A percentile compares a stretch with the other conserved stretches of the same genome.
Conservation (phyloP, 2,113 vertebrate genomes). For the Caracal caracal region DNA sequence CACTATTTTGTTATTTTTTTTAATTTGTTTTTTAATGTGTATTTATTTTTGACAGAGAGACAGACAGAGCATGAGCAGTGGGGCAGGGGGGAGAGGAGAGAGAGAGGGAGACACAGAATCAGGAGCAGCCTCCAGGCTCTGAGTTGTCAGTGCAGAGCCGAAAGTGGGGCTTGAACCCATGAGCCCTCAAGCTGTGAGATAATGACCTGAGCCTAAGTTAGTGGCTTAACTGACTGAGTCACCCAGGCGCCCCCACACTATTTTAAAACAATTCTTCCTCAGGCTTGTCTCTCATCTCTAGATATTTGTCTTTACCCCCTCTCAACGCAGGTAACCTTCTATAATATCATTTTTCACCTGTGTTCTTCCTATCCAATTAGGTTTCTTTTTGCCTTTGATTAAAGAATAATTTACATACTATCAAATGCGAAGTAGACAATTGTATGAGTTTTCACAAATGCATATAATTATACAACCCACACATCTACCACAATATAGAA, state of each 20-base stretch:
- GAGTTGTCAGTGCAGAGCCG: too few relatives aligned
- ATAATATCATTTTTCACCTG: not conserved
- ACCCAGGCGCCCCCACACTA: not conserved
- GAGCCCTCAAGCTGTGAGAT: too few relatives aligned
- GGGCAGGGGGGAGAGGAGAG: too few relatives aligned
- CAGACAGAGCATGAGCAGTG: too few relatives aligned
- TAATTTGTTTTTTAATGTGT: too few relatives aligned
- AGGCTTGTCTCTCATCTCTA: not conserved
- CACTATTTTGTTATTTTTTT: not conserved
- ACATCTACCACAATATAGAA: not conserved
- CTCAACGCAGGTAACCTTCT: not conserved
- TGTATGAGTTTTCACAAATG: not conserved
- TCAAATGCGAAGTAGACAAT: not conserved
- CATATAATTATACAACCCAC: not conserved
- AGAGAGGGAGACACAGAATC: too few relatives aligned
- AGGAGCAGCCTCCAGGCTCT: too few relatives aligned
- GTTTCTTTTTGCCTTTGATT: not conserved
- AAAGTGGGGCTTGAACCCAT: too few relatives aligned
- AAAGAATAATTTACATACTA: not conserved
- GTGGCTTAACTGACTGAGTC: too few relatives aligned
- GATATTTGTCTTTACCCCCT: not conserved
- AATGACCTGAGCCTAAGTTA: too few relatives aligned
- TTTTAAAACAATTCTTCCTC: not conserved
- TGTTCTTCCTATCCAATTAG: not conserved
- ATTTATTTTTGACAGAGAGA: too few relatives aligned